These are phyloP conservation scores for Physocephala rufipes DNA, from an alignment of 2,888 invertebrate genomes.

Conservation along the genomic window DNA sequence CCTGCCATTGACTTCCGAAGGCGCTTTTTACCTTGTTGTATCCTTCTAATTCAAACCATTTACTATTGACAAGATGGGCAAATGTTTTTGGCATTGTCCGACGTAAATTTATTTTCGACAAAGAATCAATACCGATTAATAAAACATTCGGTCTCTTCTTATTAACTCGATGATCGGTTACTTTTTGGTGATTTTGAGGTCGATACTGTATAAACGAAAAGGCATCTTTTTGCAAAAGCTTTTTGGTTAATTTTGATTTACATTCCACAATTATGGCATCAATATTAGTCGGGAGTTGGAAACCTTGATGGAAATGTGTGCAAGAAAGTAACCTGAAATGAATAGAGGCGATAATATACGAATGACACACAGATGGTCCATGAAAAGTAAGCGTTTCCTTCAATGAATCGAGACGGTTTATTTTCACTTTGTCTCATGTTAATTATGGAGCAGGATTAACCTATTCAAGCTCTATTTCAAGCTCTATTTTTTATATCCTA, in stretches of 20 bases:
- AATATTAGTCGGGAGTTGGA: slow-evolving; percentile 50
- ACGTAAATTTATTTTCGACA: slow-evolving; percentile 80
- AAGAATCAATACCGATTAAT: slow-evolving; percentile 84
- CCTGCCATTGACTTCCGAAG: background rate
- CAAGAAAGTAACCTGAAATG: slow-evolving; percentile 53
- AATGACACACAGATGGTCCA: no score
- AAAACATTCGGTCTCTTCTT: slow-evolving; percentile 71
- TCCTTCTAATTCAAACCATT: slow-evolving; percentile 77
- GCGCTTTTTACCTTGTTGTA: slow-evolving; percentile 75
- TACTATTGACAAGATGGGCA: slow-evolving; percentile 71
- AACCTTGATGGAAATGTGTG: slow-evolving; percentile 50
- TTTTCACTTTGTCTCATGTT: no score
- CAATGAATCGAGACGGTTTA: no score
- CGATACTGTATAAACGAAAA: slow-evolving; percentile 69
- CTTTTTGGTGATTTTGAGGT: background rate
- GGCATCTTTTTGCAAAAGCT: slow-evolving; percentile 61
- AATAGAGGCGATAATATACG: no score
- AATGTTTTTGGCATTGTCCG: slow-evolving; percentile 78
- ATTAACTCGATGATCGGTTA: slow-evolving; percentile 42
- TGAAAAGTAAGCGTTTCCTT: no score
- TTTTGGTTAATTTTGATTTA: slow-evolving; percentile 58
- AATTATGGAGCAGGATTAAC: no score
- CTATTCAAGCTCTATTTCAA: no score
- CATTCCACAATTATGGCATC: slow-evolving; percentile 54
- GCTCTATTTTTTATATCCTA: no score